Conservation (phyloP, 2,888 invertebrate genomes). For the Tetranychus truncatus region DNA sequence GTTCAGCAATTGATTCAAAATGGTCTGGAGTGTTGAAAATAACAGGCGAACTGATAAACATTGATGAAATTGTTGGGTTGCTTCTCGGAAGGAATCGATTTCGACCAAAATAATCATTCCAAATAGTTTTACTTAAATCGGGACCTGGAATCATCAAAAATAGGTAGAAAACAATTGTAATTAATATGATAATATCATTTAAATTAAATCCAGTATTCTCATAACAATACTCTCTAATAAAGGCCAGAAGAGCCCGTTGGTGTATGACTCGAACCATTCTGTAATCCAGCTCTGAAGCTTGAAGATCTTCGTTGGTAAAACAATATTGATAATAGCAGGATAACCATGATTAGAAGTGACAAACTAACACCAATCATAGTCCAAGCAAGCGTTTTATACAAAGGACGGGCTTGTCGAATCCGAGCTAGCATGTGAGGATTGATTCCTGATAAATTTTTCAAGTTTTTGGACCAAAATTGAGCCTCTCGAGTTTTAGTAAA, state of each 20-base stretch:
- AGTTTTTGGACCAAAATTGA: background rate
- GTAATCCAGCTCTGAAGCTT: background rate
- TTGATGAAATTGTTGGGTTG: background rate
- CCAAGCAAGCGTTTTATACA: background rate
- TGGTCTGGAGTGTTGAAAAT: background rate
- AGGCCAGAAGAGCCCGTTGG: constrained; percentile 6
- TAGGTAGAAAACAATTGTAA: too few relatives aligned
- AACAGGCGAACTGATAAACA: background rate
- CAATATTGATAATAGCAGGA: constrained; percentile 15
- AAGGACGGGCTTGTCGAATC: background rate
- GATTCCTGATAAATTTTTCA: background rate
- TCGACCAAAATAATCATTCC: background rate
- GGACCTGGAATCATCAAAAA: background rate
- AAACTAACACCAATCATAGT: constrained; percentile 26
- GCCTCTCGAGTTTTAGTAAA: background rate
- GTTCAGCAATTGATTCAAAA: background rate
- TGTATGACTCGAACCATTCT: constrained; percentile 12
- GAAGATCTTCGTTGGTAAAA: constrained; percentile 13
- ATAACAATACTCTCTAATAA: background rate
- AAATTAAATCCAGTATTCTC: too few relatives aligned
- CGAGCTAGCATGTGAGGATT: background rate
- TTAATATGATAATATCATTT: too few relatives aligned
- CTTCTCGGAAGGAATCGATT: background rate
- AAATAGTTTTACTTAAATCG: background rate
- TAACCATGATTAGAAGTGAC: constrained; percentile 16